Evolutionary conservation across 1,140 invertebrate species (phyloP), one percentile per base, ranked within the genome.

Genomic region (Tyrophagus putrescentiae): DNA sequence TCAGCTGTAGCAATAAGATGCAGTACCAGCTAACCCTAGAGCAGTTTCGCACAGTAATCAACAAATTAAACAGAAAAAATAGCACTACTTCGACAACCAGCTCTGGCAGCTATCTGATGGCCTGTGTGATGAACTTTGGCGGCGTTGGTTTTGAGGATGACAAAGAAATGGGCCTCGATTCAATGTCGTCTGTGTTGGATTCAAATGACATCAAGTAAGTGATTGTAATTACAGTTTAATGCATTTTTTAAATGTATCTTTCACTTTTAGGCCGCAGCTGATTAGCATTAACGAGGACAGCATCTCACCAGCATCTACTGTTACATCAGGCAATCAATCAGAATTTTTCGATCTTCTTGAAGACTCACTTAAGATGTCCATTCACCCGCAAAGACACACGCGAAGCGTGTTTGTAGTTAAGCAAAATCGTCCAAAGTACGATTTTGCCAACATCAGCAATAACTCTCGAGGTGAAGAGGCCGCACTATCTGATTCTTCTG

Each of bases 11-110:
- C 11, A 13, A 54, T 9, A 27, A 27, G 25, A 2, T 27, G 13
- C 52, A 54, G 27, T 33, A 54, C 25, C 31, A 54, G n/a, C 25
- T 54, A 33, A 33, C 25, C 9, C 27, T 54, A 18, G 52, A 54
- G 25, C 13, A 29, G 25, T 54, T 33, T 33, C 52, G 52, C 21
- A 2, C 3, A 3, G 3, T 27, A 3, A 29, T 27, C 13, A 7
- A 54, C 25, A 54, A 31, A 2, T 53, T 25, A 5, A 45, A 5
- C 44, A 50, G 32, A 23, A 50, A 2, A 45, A 23, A 21, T 11
- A 23, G 11, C 2, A 3, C 45, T 28, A 3, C 45, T 16, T 50
- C 45, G 13, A 3, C 45, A 50, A 9, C 45, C 1, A 16, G 16
- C 2, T 50, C 45, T n/a, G n/a, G 32, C 27, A 50, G 25, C 39